Conservation (phyloP, 64 coral and sea anemone genomes). For the Pachyseris speciosa region DNA sequence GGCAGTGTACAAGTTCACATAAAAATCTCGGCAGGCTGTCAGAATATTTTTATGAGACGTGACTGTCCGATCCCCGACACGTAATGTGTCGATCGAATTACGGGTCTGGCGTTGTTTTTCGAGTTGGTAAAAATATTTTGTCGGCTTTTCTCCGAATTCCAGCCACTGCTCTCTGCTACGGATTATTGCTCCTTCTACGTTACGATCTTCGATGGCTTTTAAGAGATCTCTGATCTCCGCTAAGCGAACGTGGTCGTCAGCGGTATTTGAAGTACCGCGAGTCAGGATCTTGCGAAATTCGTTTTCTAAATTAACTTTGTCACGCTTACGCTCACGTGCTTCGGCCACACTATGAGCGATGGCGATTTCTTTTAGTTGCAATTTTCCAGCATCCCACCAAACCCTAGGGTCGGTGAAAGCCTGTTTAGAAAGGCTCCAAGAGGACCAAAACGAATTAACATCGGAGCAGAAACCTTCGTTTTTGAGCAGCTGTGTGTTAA, state of each 20-base stretch:
- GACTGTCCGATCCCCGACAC: not conserved
- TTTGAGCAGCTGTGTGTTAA: not conserved
- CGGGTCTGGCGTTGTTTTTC: not conserved
- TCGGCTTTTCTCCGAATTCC: conserved; percentile 39
- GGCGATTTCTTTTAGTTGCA: not conserved
- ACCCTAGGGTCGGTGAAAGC: not conserved
- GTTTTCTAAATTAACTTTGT: not conserved
- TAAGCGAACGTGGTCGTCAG: not conserved
- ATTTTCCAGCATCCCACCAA: not conserved
- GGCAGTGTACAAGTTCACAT: not conserved
- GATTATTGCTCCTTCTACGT: not conserved
- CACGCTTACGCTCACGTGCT: not conserved
- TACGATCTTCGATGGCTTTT: not conserved
- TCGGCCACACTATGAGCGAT: not conserved
- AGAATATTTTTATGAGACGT: not conserved
- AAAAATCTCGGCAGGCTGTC: not conserved
- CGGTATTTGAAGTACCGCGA: not conserved
- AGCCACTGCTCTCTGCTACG: conserved; percentile 9
- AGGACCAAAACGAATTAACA: not conserved
- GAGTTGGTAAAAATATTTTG: conserved; percentile 33
- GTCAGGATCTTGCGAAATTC: not conserved
- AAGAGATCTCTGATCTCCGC: not conserved
- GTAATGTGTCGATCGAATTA: not conserved
- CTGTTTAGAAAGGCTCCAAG: not conserved
- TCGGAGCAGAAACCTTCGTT: not conserved